A percentile compares a stretch with the other conserved stretches of the same genome.
These are phyloP conservation scores for Malachius bipustulatus DNA, from an alignment of 2,888 invertebrate genomes.

Conservation along the genomic window DNA sequence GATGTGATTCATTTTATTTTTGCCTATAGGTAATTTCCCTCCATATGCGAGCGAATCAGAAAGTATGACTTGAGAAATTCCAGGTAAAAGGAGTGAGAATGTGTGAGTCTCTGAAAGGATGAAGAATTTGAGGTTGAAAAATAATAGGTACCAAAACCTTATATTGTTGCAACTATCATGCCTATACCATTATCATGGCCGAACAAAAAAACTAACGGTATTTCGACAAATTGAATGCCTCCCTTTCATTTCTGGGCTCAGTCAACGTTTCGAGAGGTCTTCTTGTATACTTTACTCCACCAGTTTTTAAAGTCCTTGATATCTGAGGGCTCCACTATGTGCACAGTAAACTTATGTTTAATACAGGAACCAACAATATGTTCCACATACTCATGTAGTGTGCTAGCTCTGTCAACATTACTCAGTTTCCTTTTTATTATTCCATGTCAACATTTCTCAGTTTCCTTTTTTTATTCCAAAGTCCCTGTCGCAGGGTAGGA, in stretches of 20 bases:
- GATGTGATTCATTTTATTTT: constrained; percentile 1
- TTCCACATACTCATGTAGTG: constrained; percentile 1
- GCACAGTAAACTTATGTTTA: constrained; percentile 2
- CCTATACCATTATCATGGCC: constrained; percentile 1
- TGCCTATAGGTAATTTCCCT: constrained; percentile 3
- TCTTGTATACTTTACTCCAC: constrained; percentile 2
- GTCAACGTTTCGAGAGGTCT: constrained; percentile 3
- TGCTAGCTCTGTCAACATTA: constrained; percentile 1
- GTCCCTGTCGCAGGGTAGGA: constrained; percentile 1
- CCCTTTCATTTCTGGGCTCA: too few species aligned
- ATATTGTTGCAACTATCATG: not conserved
- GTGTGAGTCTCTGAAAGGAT: constrained; percentile 2
- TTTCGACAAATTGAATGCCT: constrained; percentile 2
- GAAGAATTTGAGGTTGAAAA: not conserved
- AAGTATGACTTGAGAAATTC: constrained; percentile 2
- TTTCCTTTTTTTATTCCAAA: not conserved
- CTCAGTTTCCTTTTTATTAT: too few species aligned
- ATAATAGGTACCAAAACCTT: not conserved
- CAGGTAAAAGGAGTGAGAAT: constrained; percentile 3
- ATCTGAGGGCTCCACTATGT: constrained; percentile 1
- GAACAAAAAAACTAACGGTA: constrained; percentile 1
- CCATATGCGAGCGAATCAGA: constrained; percentile 1
- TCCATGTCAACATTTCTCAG: constrained; percentile 1
- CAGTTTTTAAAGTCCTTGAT: constrained; percentile 3
- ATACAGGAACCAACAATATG: constrained; percentile 1